These are phyloP conservation scores for Pterostichus niger DNA, from an alignment of 2,888 invertebrate genomes.

Conservation along the genomic window DNA sequence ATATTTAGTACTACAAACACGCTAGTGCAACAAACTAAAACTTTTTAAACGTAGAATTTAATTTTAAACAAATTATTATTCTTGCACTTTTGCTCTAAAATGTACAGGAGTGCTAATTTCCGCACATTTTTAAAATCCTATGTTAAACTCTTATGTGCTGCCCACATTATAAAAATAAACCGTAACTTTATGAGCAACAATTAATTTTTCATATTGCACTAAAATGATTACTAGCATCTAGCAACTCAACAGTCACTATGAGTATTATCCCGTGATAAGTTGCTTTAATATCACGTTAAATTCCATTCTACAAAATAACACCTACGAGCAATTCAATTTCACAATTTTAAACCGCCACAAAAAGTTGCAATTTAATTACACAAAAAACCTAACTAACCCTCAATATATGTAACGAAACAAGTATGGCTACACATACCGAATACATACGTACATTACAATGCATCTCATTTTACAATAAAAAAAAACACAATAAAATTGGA, in stretches of 20 bases:
- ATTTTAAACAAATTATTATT: too few relatives aligned
- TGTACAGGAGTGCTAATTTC: too few relatives aligned
- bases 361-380: slow-evolving; percentile 4
- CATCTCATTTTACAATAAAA: slow-evolving; percentile 17
- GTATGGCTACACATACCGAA: background rate
- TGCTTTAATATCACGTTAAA: slow-evolving; percentile 40
- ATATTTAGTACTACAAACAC: too few relatives aligned
- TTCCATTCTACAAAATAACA: slow-evolving; percentile 37
- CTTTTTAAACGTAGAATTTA: too few relatives aligned
- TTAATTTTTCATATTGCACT: slow-evolving; percentile 9
- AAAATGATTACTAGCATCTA: background rate
- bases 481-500: slow-evolving; percentile 24
- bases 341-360: slow-evolving; percentile 4
- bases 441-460: slow-evolving; percentile 27
- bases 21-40: too few relatives aligned
- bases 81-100: too few relatives aligned
- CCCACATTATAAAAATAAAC: background rate
- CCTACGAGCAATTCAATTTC: slow-evolving; percentile 37
- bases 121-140: too few relatives aligned
- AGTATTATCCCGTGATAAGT: slow-evolving; percentile 32
- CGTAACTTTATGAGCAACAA: background rate
- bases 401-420: slow-evolving; percentile 24
- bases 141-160: too few relatives aligned
- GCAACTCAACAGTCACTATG: background rate
- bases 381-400: slow-evolving; percentile 28